These are phyloP conservation scores for Lycaon pictus DNA, from an alignment of 2,113 vertebrate genomes.

Conservation along the genomic window DNA sequence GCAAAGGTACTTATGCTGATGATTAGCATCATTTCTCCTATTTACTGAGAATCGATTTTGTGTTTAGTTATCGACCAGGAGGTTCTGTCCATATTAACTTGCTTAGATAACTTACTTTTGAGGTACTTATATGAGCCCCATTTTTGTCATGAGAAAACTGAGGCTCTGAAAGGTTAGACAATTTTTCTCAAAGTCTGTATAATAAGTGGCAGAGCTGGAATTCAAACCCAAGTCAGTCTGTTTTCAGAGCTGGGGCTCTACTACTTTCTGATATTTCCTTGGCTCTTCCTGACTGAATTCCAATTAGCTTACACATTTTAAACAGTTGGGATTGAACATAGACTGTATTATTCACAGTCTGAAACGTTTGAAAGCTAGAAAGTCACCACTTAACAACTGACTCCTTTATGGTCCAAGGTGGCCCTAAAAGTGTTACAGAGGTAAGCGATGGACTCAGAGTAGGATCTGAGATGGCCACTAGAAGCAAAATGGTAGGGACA, in stretches of 20 bases:
- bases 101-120: background rate
- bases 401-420: background rate
- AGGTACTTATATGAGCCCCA: background rate
- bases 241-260: background rate
- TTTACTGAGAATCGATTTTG: background rate
- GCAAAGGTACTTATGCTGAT: background rate
- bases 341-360: background rate
- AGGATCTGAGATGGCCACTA: background rate
- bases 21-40: background rate
- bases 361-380: background rate
- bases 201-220: background rate
- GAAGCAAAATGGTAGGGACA: background rate
- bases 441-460: background rate
- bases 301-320: background rate
- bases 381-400: background rate
- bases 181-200: background rate
- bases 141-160: background rate
- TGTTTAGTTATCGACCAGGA: background rate
- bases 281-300: background rate
- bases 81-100: background rate
- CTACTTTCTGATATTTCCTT: background rate
- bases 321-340: background rate
- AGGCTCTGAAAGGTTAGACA: background rate
- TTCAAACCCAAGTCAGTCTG: conserved; percentile 8
- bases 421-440: background rate